Base-by-base conservation (phyloP, 2,113 vertebrate species). In the Pachypanchax playfairii region DNA sequence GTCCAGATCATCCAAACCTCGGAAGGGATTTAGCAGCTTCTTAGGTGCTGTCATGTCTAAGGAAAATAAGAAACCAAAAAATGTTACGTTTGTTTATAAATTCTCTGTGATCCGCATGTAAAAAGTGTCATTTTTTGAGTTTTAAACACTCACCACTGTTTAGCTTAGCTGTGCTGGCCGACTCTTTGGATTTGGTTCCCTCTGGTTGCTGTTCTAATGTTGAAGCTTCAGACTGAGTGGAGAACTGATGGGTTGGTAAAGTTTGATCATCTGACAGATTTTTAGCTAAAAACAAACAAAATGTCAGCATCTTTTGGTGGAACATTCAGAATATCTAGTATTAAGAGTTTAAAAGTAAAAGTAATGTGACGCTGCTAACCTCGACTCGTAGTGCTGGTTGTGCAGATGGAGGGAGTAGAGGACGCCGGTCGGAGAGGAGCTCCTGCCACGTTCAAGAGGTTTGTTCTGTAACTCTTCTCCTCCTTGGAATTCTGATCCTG, bases 401-500 rank as follows among this genome's bases (percentile, higher is more conserved):
- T 88, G 73, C 81, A 86, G 81, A 98, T 75, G 14, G 96, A 94
- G 8, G 97, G 95, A 29, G 96, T 95, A 0, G 96, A 98, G 24
- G 94, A 94, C 53, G 97, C 95, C 0, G 95, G 93, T 2, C 95
- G 85, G 9, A 89, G 78, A 91, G 90, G 51, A 4, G 75, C 43
- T 87, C 89, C 59, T 60, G 78, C 48, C 77, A 84, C 5, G 6
- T 57, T 80, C 22, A 73, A 18, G 25, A 79, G 76, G 60, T 85
- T 79, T 11, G 61, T 51, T 2, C 71, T 66, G 25, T 61, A 41
- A 50, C 53, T 64, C 12, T 35, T 70, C 43, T 88, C 82, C 0
- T 92, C 80, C 58, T 87, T 88, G 63, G 90, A 91, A 57, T 87
- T 91, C 21, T 94, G 95, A 41, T 98, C 96, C 51, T 92, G 93